A percentile compares a stretch with the other conserved stretches of the same genome.
phyloP scores from a whole-genome alignment of 2,113 vertebrate species.

The Ctenomys sociabilis region DNA sequence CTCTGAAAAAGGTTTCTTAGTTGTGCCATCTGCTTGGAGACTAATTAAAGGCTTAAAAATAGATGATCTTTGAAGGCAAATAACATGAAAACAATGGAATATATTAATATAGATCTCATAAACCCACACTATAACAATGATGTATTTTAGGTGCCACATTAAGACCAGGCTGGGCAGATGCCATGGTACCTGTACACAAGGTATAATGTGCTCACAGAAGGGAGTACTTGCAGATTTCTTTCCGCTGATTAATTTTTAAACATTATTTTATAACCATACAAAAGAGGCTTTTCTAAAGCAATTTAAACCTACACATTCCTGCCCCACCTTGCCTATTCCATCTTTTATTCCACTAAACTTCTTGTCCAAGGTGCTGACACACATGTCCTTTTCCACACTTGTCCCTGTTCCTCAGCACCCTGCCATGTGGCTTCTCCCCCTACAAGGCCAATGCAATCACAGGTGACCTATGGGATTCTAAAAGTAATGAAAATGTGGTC shows the following conservation, averaged over 20 bases:
- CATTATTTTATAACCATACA: slow-evolving; percentile 19
- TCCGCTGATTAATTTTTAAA: slow-evolving; percentile 61
- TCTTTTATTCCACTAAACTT: neutral
- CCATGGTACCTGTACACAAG: neutral
- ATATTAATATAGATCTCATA: slow-evolving; percentile 63
- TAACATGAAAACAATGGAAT: slow-evolving; percentile 63
- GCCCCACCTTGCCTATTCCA: neutral
- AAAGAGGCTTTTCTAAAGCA: slow-evolving; percentile 20
- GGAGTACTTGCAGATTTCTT: neutral
- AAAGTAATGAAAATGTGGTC: neutral
- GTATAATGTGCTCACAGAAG: neutral
- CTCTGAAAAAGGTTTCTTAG: slow-evolving; percentile 54
- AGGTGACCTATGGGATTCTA: neutral
- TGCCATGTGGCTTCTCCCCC: neutral
- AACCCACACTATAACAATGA: slow-evolving; percentile 30
- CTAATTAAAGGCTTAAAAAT: slow-evolving; percentile 79
- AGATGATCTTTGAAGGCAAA: slow-evolving; percentile 71
- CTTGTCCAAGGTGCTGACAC: slow-evolving; percentile 16
- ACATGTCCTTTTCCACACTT: neutral
- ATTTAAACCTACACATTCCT: neutral
- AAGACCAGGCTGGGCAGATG: neutral
- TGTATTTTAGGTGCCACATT: neutral
- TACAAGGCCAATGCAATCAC: neutral
- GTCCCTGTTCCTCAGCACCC: neutral
- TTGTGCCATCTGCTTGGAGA: slow-evolving; percentile 67